phyloP scores from a whole-genome alignment of 2,113 vertebrate genomes.

The Silurus meridionalis region DNA sequence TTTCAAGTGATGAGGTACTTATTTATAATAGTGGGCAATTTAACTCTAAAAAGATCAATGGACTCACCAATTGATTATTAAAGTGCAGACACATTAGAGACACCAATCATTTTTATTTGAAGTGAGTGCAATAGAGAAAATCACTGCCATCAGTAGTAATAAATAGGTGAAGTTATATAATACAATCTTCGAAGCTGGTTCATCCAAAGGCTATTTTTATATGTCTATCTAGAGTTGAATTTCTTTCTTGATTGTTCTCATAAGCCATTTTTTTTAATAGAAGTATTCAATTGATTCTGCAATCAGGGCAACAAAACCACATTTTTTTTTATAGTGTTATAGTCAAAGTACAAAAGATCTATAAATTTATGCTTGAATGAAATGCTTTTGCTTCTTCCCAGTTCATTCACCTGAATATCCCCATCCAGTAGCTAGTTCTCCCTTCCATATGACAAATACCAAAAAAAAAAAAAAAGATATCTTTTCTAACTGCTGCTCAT shows the following conservation, averaged over 20 bases:
- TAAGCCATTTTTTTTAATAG: not conserved
- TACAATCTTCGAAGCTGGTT: not conserved
- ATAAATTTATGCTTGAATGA: not conserved
- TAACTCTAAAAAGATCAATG: not conserved
- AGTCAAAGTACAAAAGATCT: not conserved
- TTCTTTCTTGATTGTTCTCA: not conserved
- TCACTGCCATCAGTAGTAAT: not conserved
- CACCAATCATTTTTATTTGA: not conserved
- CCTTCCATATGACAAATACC: not conserved
- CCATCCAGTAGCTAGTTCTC: not conserved
- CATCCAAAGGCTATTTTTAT: not conserved
- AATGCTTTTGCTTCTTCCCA: not conserved
- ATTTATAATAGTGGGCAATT: not conserved
- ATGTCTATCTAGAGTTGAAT: not conserved
- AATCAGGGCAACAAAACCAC: not conserved
- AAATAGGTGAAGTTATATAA: not conserved
- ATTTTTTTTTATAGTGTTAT: not conserved
- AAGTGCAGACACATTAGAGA: not conserved
- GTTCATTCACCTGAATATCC: not conserved
- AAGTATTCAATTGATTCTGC: too few relatives aligned
- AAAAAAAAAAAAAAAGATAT: too few relatives aligned
- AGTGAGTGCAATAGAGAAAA: not conserved
- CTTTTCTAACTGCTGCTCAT: too few relatives aligned
- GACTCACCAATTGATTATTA: not conserved
- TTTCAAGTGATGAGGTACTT: not conserved